phyloP scores from a whole-genome alignment of 1,140 invertebrate species.

The Mycetomoellerius zeteki region DNA sequence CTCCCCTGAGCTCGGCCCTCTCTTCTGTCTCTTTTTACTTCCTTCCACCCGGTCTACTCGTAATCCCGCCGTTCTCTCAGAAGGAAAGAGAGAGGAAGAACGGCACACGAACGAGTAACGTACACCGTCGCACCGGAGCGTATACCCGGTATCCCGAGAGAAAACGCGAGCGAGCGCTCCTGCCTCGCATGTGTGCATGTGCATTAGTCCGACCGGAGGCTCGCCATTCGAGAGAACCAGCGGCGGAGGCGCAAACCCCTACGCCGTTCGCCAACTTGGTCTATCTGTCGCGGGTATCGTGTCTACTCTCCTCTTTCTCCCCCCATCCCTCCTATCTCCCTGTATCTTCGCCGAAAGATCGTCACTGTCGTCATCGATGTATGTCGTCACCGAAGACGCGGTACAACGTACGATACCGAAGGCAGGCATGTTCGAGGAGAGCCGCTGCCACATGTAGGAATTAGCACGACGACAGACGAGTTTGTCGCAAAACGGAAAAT shows the following conservation, averaged over 20 bases:
- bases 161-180: background rate
- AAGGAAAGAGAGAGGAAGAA: constrained; percentile 32
- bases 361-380: background rate
- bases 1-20: constrained; percentile 25
- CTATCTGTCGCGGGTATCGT: constrained; percentile 24
- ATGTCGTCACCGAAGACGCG: constrained; percentile 33
- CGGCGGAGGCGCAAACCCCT: constrained; percentile 62
- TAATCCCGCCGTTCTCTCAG: constrained; percentile 53
- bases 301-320: background rate
- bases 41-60: constrained; percentile 51
- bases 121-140: background rate
- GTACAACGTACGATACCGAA: background rate
- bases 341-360: background rate
- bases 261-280: constrained; percentile 9
- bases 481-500: background rate
- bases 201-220: constrained; percentile 60
- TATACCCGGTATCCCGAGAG: background rate
- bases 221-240: constrained; percentile 73
- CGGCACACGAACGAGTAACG: background rate
- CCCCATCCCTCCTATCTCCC: no score
- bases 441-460: background rate
- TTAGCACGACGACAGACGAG: background rate
- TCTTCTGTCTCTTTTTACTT: constrained; percentile 67
- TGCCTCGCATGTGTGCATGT: background rate
- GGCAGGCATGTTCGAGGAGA: background rate